Conservation (phyloP, 2,888 invertebrate genomes). For the Herminia tarsipennalis region DNA sequence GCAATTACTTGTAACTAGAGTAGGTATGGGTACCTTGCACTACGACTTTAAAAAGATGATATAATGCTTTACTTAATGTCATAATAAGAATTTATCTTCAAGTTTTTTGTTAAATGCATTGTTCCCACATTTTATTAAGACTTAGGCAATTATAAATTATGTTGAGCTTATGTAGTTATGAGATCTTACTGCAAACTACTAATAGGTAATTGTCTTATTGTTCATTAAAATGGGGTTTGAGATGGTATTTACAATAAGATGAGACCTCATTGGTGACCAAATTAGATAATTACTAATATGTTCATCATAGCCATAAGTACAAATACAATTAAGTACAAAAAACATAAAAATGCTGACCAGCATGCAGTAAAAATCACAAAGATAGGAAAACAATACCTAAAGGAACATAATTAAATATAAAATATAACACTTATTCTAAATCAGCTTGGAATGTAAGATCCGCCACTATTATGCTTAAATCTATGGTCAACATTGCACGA, state of each 20-base stretch:
- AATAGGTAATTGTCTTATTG: neutral
- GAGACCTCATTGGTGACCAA: conserved; percentile 9
- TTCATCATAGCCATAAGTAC: conserved; percentile 40
- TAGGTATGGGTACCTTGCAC: conserved; percentile 21
- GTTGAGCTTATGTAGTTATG: neutral
- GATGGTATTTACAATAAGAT: neutral
- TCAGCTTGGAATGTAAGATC: conserved; percentile 56
- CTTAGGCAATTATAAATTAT: neutral
- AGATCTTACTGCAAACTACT: too few relatives aligned
- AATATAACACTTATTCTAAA: conserved; percentile 61
- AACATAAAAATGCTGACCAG: conserved; percentile 56
- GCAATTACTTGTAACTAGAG: conserved; percentile 12
- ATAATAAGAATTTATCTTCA: too few relatives aligned
- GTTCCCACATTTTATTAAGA: conserved; percentile 17
- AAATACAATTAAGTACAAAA: conserved; percentile 22
- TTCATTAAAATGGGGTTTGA: conserved; percentile 7
- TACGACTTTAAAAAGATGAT: conserved; percentile 7
- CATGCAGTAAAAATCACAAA: conserved; percentile 65
- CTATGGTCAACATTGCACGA: conserved; percentile 75
- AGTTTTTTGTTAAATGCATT: neutral
- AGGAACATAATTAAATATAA: conserved; percentile 54
- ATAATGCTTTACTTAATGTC: conserved; percentile 12
- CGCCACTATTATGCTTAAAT: conserved; percentile 56
- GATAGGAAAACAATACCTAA: conserved; percentile 48
- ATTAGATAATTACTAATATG: conserved; percentile 14